Evolutionary conservation across 2,797 vertebrate species (phyloP), one percentile per base, ranked within the genome.

Genomic region (Chrysocyon brachyurus): DNA sequence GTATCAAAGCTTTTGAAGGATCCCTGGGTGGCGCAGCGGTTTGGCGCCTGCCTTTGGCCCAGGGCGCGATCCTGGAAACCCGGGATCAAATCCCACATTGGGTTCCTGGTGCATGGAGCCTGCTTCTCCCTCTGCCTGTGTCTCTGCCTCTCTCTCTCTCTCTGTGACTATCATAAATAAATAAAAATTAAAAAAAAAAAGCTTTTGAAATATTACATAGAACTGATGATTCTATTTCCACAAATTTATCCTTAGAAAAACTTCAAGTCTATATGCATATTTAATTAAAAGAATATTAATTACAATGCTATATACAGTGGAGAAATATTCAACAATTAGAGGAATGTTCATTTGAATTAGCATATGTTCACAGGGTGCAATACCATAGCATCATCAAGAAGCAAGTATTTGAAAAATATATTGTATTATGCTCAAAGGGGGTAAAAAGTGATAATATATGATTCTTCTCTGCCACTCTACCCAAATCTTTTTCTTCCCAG

Each of bases 191-290:
- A 36, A 36, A 36, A 36, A 36, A 36, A 36, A 75, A 87, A 49
- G 2, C 1, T 85, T n/a, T 59, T 72, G 75, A 87, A 64, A 79
- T 3, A 87, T 40, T 64, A 33, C 1, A 28, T 28, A 64, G 11
- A 49, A 92, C 14, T 26, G 46, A 96, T 52, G 6, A 36, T 78
- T 97, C 31, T 68, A 56, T 87, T 90, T 92, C 5, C 21, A 92
- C 17, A 92, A 84, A 46, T 24, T 14, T 57, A 79, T 33, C 24
- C 7, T 64, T 93, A 54, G 21, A 78, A 92, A 97, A 82, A 88
- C 56, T 21, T 0, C 21, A 88, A 57, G 16, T 56, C 1, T 12
- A 72, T 46, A 72, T 36, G 66, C 31, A 68, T 28, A 75, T 7
- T 49, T 63, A 86, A 81, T 56, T 59, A n/a, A 16, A 91, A 68